Base-by-base conservation (phyloP, 2,797 vertebrate species). In the Microctenopoma lineatum region DNA sequence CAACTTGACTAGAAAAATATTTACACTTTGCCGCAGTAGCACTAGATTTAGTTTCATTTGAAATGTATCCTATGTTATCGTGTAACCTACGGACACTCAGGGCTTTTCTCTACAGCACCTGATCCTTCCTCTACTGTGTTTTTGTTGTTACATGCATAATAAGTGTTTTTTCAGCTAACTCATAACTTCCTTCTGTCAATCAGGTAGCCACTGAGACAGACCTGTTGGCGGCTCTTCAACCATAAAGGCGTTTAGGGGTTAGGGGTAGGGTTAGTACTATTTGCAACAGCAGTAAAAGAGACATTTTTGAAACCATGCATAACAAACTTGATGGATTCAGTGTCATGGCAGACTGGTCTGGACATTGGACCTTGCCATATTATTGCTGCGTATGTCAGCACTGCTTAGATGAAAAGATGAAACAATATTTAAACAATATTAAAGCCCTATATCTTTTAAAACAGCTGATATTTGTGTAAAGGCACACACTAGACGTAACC, bases 1-100 rank as follows among this genome's bases (percentile, higher is more conserved):
- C 25, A 70, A 65, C 3, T 10, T 50, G 59, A 64, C 59, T 45
- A 56, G 54, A 58, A 69, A 65, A 72, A 80, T 80, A 79, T 69
- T 80, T 80, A 72, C 76, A 73, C 46, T 72, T 77, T 18, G 4
- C 63, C 16, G 26, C 41, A 21, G 38, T 25, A 18, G 46, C 46
- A 38, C 10, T 10, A 18, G 44, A 64, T 69, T 68, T 50, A 8
- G 4, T 53, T 67, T 54, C 4, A 34, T 61, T 59, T 47, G 7
- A 58, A 60, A 55, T 13, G 2, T 4, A 36, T 36, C 13, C 1
- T n/a, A 8, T 4, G 14, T 45, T 9, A 8, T 18, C 5, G 51
- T 13, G 3, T 4, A 36, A 29, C 41, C n/a, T 7, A 29, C 16
- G 15, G 26, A 47, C 54, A 44, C 11, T 7, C 3, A 8, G 12